Base-by-base conservation (phyloP, 2,797 vertebrate species). In the Syngnathus rostellatus region DNA sequence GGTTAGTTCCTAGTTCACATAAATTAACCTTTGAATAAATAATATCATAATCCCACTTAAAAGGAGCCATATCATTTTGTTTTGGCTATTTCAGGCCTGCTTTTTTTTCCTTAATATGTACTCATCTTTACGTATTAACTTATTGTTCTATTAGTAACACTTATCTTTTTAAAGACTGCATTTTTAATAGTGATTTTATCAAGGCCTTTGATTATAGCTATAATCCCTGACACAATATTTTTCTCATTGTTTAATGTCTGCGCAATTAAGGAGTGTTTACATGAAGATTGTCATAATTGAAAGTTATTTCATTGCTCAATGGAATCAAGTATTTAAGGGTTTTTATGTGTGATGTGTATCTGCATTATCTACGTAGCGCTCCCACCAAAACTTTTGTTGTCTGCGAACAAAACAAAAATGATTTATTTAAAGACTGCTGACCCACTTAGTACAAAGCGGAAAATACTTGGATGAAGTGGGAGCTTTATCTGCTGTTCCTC, bases 381-480 rank as follows among this genome's bases (percentile, higher is more conserved):
- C 39, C 10, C 38, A 12, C 5, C 39, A 21, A 61, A n/a, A 9
- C 59, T 60, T 61, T 1, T 61, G n/a, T 23, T 62, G 11, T 25
- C 40, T 43, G 40, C 23, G 40, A 43, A 21, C 39, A 61, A 43
- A 61, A 61, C 3, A 6, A 37, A 14, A 60, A 51, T 68, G 66
- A 74, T 73, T 72, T 73, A 57, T 77, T 81, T 53, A 70, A 72
- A 72, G 68, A 63, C 23, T 53, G 67, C 58, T 85, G 80, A 77
- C 82, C 83, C 64, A 79, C 73, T 84, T 86, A 59, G 50, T 62
- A 66, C 38, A 59, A 69, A 68, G 40, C 66, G 67, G 67, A 59
- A 71, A 67, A 72, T n/a, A 21, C 55, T 61, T 58, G 64, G 71
- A 76, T 80, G 80, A 85, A 76, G 69, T 73, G 68, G 78, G 68